Conservation (phyloP, 2,888 invertebrate species). For the Apamea epomidion region DNA sequence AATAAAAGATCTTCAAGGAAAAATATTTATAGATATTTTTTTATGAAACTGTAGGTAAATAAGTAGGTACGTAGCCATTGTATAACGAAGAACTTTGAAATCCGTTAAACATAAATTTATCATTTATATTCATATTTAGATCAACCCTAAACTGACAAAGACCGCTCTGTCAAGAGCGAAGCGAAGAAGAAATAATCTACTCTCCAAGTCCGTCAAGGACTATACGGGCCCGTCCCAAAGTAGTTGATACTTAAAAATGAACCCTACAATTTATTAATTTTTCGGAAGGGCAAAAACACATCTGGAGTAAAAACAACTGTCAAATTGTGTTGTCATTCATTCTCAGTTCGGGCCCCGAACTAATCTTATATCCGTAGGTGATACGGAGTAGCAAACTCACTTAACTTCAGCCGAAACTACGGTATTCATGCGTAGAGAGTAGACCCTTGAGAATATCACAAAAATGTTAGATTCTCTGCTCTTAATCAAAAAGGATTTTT, state of each 20-base stretch:
- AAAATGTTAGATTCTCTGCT: neutral
- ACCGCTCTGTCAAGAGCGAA: neutral
- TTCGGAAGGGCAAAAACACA: neutral
- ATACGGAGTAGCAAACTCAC: neutral
- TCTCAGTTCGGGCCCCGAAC: neutral
- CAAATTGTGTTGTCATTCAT: neutral
- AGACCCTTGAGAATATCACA: neutral
- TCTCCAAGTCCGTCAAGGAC: neutral
- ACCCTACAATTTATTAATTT: neutral
- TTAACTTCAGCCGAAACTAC: neutral
- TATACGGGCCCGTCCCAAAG: neutral
- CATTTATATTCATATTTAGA: neutral
- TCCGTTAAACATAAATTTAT: neutral
- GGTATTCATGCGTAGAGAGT: neutral
- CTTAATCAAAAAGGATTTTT: constrained; percentile 13
- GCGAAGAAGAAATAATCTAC: neutral
- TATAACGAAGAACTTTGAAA: neutral
- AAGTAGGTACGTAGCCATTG: neutral
- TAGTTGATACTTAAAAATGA: neutral
- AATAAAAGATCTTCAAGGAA: neutral
- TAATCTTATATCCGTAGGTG: neutral
- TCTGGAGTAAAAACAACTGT: neutral
- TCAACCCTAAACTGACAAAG: neutral
- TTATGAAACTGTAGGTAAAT: neutral
- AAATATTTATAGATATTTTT: neutral